Conservation (phyloP, 2,113 vertebrate genomes). For the Muntiacus muntjak region DNA sequence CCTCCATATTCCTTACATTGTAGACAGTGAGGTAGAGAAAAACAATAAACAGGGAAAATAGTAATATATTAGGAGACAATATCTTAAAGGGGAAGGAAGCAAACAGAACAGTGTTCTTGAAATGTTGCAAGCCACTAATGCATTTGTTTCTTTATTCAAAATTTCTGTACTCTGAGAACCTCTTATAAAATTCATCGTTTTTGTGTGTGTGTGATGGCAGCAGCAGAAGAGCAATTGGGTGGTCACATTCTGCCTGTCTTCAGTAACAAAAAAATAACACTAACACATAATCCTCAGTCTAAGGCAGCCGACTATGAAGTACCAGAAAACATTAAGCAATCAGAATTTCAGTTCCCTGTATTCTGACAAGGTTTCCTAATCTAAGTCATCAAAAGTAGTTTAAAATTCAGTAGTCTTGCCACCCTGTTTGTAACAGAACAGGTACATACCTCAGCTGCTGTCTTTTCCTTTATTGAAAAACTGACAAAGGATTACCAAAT, state of each 20-base stretch:
- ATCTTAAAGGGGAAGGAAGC: background rate
- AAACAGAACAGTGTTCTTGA: background rate
- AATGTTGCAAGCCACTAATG: background rate
- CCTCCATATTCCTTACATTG: background rate
- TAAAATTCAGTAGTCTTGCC: constrained; percentile 46
- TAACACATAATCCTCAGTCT: background rate
- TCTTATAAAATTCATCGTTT: constrained; percentile 10
- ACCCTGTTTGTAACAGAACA: constrained; percentile 31
- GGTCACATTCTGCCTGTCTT: constrained; percentile 38
- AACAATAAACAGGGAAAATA: background rate
- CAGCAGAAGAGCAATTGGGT: background rate
- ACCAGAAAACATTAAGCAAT: constrained; percentile 40
- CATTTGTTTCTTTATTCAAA: constrained; percentile 21
- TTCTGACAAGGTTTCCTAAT: constrained; percentile 60
- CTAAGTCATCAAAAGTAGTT: constrained; percentile 47
- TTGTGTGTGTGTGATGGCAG: background rate
- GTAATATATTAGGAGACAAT: background rate
- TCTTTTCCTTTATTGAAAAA: constrained; percentile 59
- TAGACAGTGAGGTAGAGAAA: background rate
- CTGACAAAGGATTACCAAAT: constrained; percentile 32
- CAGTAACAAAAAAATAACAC: background rate
- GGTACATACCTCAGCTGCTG: background rate
- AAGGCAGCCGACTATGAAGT: background rate
- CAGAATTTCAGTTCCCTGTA: constrained; percentile 25
- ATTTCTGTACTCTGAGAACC: background rate